Conservation (phyloP, 2,888 invertebrate species). For the Leucoma salicis region DNA sequence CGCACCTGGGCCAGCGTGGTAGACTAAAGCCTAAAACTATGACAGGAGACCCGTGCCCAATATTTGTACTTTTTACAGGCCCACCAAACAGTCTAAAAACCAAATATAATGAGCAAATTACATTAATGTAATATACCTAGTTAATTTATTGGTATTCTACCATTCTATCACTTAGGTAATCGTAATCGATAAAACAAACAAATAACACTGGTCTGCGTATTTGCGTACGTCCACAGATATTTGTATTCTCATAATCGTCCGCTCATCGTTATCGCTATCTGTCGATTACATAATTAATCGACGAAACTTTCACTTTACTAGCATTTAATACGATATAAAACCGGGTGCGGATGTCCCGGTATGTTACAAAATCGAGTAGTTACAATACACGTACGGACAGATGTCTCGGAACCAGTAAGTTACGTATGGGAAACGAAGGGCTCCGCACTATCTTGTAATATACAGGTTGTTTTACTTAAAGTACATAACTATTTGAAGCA, state of each 20-base stretch:
- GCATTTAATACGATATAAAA: slow-evolving; percentile 29
- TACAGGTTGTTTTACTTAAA: slow-evolving; percentile 52
- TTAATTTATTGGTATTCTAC: too few relatives aligned
- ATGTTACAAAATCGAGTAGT: slow-evolving; percentile 26
- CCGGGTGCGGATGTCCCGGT: slow-evolving; percentile 49
- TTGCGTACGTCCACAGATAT: slow-evolving; percentile 10
- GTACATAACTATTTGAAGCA: too few relatives aligned
- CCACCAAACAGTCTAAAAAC: too few relatives aligned
- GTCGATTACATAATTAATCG: slow-evolving; percentile 37
- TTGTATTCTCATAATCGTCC: slow-evolving; percentile 9
- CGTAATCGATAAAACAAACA: slow-evolving; percentile 8
- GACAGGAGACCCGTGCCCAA: too few relatives aligned
- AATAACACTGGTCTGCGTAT: neutral
- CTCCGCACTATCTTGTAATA: slow-evolving; percentile 25
- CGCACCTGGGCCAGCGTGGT: too few relatives aligned
- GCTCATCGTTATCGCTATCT: slow-evolving; percentile 12
- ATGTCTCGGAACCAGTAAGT: slow-evolving; percentile 69
- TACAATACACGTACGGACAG: slow-evolving; percentile 53
- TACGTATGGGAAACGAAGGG: slow-evolving; percentile 42
- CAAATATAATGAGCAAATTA: too few relatives aligned
- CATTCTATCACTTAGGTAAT: too few relatives aligned
- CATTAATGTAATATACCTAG: too few relatives aligned
- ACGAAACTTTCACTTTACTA: slow-evolving; percentile 56
- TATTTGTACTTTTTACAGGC: too few relatives aligned
- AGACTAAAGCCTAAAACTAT: too few relatives aligned